Evolutionary conservation across 2,888 invertebrate genomes (phyloP).

Genomic region (Auanema freiburgensis): DNA sequence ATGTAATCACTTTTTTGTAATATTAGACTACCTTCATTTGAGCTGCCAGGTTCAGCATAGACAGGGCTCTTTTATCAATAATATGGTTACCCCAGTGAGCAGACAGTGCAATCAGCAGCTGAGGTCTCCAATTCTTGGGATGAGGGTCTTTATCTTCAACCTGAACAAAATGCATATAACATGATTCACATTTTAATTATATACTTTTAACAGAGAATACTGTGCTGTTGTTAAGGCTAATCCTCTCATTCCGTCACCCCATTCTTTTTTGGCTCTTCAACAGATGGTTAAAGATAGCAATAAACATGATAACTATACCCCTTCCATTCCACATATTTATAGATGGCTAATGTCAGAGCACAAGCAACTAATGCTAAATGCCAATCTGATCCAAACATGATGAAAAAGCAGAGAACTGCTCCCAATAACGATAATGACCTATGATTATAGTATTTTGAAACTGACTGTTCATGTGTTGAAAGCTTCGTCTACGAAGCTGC

Average conservation of each 20-base stretch:
- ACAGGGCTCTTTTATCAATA: constrained; percentile 66
- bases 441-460: constrained; percentile 18
- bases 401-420: constrained; percentile 84
- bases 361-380: constrained; percentile 89
- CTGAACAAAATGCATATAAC: neutral
- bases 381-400: constrained; percentile 98
- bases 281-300: neutral
- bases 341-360: constrained; percentile 88
- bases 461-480: neutral
- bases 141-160: constrained; percentile 94
- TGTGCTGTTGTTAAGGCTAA: constrained; percentile 94
- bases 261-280: constrained; percentile 88
- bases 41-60: constrained; percentile 89
- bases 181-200: neutral
- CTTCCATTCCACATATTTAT: constrained; percentile 95
- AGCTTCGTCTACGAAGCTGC: neutral
- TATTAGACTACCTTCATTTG: constrained; percentile 78
- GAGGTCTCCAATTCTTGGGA: constrained; percentile 98
- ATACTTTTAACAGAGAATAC: constrained; percentile 81
- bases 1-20: neutral
- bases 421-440: constrained; percentile 85
- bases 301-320: constrained; percentile 72
- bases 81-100: constrained; percentile 72
- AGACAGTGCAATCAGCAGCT: constrained; percentile 88
- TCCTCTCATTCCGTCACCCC: constrained; percentile 99